phyloP scores from a whole-genome alignment of 2,797 vertebrate species.

The Spinibarbus caldwelli region DNA sequence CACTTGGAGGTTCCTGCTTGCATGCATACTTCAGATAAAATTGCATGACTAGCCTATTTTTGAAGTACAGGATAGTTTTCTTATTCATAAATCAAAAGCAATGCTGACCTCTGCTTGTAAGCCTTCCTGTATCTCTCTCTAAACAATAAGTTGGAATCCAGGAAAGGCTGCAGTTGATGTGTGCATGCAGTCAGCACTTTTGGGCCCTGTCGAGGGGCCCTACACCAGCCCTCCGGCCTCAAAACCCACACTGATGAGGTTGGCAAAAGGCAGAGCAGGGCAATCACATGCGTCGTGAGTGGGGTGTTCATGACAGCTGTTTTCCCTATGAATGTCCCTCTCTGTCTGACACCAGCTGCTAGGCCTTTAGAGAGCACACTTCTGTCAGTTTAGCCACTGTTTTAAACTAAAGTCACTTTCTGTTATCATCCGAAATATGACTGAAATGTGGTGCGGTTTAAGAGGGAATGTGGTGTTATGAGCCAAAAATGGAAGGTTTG shows the following conservation, averaged over 20 bases:
- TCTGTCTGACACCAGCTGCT: constrained; percentile 40
- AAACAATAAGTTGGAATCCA: constrained; percentile 12
- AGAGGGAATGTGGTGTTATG: background rate
- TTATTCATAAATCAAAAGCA: constrained; percentile 8
- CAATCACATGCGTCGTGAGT: background rate
- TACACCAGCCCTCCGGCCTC: background rate
- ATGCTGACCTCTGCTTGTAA: background rate
- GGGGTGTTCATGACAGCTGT: constrained; percentile 43
- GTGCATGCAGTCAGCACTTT: constrained; percentile 26
- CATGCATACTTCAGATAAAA: background rate
- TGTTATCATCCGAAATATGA: background rate
- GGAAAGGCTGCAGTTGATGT: background rate
- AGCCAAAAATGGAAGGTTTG: background rate
- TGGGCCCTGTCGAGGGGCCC: background rate
- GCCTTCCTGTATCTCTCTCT: background rate
- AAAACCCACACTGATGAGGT: background rate
- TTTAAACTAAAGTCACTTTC: background rate
- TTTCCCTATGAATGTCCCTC: constrained; percentile 37
- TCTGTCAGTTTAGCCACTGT: background rate
- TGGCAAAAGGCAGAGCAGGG: background rate
- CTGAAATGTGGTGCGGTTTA: background rate
- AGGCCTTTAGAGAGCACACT: constrained; percentile 2
- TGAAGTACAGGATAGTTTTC: background rate
- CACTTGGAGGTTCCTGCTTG: background rate
- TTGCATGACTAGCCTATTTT: background rate